Base-by-base conservation (phyloP, 2,888 invertebrate species). In the Embidobia sp. region DNA sequence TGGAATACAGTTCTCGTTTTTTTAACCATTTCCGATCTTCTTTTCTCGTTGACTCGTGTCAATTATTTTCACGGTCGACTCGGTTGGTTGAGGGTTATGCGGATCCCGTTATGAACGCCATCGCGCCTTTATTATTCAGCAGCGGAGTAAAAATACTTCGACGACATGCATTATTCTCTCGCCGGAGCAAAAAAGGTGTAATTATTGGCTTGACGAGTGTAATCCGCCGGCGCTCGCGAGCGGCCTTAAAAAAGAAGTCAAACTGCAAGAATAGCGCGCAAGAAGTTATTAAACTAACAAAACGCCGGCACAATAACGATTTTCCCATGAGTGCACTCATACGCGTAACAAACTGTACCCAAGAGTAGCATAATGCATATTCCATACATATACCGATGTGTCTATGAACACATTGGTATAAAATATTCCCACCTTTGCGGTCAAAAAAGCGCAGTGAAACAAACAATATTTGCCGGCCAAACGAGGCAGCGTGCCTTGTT, bases 251-350 rank as follows among this genome's bases (percentile, higher is more conserved):
- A 46, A 35, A 11, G 8, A 40, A 44, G 8, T 13, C 26, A 46
- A 46, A 27, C 4, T 44, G 31, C 29, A 29, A 1, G 15, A 44
- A 7, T 44, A 18, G n/a, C 15, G 7, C 19, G n/a, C 16, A 66
- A 59, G 33, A 59, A 74, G 51, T 55, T 59, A 64, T 63, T 69
- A 69, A 48, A 69, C 67, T 40, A 75, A 69, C 69, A 63, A 55
- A 69, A 76, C 51, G 57, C 46, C 26, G 48, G 29, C 80, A 80
- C 80, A 83, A 84, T 84, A 83, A 84, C 74, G 67, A 80, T 83
- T 82, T 78, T 80, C 83, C 72, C 80, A 15, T 18, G 80, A 82
- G 83, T 80, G 49, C 80, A 81, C 80, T 83, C 61, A 19, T 49
- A 46, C 67, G 79, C 46, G 48, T 69, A 46, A 83, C 80, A 77